Evolutionary conservation across 2,888 invertebrate genomes (phyloP).

Genomic region (Chymomyza procnemis): DNA sequence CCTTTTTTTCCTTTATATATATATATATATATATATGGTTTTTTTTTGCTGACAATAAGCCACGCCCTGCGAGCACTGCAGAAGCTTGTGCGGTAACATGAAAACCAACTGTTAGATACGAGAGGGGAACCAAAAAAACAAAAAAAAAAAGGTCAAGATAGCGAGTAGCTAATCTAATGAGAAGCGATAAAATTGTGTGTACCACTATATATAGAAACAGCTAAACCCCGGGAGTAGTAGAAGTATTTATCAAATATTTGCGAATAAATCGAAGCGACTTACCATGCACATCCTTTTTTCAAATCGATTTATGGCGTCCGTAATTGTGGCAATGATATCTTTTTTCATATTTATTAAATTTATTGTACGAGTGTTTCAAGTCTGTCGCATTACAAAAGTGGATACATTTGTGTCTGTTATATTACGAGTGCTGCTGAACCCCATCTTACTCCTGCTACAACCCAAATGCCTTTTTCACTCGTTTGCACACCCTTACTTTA

Average conservation of each 20-base stretch:
- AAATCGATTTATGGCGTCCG: no score
- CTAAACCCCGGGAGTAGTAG: conserved; percentile 33
- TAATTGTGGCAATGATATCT: no score
- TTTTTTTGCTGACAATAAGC: conserved; percentile 69
- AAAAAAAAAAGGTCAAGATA: not conserved
- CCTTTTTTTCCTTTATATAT: conserved; percentile 14
- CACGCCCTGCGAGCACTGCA: conserved; percentile 75
- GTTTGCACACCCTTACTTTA: not conserved
- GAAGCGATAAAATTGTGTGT: not conserved
- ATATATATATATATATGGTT: no score
- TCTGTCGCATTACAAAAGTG: not conserved
- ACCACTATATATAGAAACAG: conserved; percentile 35
- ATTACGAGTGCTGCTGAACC: not conserved
- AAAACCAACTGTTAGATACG: conserved; percentile 59
- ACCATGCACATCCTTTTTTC: not conserved
- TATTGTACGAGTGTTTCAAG: not conserved
- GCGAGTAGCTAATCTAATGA: conserved; percentile 27
- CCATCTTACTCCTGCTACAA: no score
- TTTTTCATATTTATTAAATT: not conserved
- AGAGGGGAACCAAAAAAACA: no score
- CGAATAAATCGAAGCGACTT: no score
- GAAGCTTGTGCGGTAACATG: conserved; percentile 54
- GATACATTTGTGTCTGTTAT: not conserved
- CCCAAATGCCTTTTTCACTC: not conserved
- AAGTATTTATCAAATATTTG: not conserved